Evolutionary conservation across 2,797 vertebrate genomes (phyloP).

Genomic region (Cichlasoma orientale): DNA sequence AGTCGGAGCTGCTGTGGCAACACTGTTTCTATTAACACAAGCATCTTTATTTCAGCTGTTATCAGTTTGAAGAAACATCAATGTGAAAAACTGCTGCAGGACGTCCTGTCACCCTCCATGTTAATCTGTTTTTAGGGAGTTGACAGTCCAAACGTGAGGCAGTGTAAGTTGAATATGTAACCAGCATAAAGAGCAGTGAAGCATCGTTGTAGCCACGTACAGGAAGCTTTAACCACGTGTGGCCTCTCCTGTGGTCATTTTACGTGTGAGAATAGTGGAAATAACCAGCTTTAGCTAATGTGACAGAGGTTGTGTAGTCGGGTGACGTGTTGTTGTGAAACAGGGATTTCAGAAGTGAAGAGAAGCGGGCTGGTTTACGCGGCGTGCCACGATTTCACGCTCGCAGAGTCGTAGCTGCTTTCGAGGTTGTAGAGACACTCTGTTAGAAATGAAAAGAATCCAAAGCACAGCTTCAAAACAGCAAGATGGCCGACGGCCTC

Average conservation of each 20-base stretch:
- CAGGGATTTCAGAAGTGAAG: neutral
- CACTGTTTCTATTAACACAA: fast-evolving
- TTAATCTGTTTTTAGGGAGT: neutral
- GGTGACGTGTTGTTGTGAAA: neutral
- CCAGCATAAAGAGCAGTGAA: neutral
- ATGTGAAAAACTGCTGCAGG: no score
- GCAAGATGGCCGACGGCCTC: fast-evolving
- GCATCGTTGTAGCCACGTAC: neutral
- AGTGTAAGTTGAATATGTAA: neutral
- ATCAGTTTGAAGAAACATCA: no score
- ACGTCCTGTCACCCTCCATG: neutral
- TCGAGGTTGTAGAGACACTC: neutral
- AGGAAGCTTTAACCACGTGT: neutral
- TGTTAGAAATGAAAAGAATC: neutral
- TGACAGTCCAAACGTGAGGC: neutral
- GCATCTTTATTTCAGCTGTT: neutral
- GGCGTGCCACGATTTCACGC: fast-evolving
- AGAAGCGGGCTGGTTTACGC: no score
- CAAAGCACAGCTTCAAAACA: neutral
- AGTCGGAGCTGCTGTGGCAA: neutral
- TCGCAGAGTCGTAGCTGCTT: neutral
- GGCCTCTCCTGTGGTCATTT: fast-evolving
- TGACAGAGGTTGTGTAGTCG: neutral
- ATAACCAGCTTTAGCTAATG: neutral
- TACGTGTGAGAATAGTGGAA: neutral